Percentiles rank a stretch among this genome's conserved stretches.
These are phyloP conservation scores for Cantharis rustica DNA, from an alignment of 2,888 invertebrate species.

Conservation along the genomic window DNA sequence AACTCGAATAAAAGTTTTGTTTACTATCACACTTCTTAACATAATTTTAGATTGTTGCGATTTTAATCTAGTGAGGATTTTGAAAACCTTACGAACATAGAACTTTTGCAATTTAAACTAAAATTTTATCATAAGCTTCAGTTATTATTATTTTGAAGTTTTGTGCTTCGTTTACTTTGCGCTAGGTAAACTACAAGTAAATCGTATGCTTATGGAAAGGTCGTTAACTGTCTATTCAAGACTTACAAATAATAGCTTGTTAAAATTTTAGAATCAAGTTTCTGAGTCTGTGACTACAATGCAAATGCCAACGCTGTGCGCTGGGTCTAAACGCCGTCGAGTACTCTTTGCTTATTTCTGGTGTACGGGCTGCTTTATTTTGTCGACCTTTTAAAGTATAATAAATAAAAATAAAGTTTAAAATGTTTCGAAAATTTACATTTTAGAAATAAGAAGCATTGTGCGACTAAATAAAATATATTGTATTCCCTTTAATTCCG, in stretches of 20 bases:
- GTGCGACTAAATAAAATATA: not conserved
- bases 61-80: not conserved
- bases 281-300: not conserved
- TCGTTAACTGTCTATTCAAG: not conserved
- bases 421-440: not conserved
- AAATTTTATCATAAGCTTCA: not conserved
- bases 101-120: not conserved
- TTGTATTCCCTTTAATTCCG: not conserved
- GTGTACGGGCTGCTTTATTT: not conserved
- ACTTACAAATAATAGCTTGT: not conserved
- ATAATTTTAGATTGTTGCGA: not conserved
- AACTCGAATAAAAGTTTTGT: not conserved
- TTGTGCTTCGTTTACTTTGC: not conserved
- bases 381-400: too few species aligned
- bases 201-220: not conserved
- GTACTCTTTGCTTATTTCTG: not conserved
- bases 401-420: not conserved
- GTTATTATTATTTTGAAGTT: not conserved
- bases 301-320: too few species aligned
- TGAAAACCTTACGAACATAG: not conserved
- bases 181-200: not conserved
- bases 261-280: not conserved
- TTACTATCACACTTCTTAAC: not conserved
- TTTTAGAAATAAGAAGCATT: not conserved
- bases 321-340: too few species aligned